Evolutionary conservation across 2,113 vertebrate species (phyloP).

Genomic region (Balaeniceps rex): DNA sequence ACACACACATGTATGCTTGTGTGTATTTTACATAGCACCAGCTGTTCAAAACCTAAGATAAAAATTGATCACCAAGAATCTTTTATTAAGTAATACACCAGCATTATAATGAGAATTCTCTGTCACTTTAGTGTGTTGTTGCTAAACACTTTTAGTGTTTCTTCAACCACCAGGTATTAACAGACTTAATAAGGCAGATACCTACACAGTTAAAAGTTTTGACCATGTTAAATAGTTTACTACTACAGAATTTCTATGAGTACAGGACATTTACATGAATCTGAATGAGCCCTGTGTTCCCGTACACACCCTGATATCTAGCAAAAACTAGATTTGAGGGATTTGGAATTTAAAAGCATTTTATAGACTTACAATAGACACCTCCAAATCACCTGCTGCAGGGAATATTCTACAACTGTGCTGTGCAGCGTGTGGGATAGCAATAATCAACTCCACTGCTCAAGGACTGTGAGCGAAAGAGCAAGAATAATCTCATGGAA

Average conservation of each 20-base stretch:
- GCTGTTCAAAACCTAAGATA: not conserved
- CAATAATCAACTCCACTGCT: not conserved
- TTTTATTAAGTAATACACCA: not conserved
- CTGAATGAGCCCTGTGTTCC: not conserved
- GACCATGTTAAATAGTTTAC: not conserved
- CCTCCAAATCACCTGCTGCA: not conserved
- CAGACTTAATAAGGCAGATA: not conserved
- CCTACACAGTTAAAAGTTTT: not conserved
- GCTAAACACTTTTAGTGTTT: not conserved
- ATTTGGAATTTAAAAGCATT: not conserved
- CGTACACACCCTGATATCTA: fast-evolving
- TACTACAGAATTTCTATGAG: not conserved
- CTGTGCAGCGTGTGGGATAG: not conserved
- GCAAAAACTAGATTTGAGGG: not conserved
- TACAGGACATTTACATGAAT: not conserved
- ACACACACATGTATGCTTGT: fast-evolving
- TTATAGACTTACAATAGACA: not conserved
- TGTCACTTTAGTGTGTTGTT: not conserved
- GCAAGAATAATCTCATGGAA: not conserved
- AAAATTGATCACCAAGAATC: not conserved
- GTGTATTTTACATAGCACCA: not conserved
- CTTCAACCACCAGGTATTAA: not conserved
- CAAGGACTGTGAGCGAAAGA: not conserved
- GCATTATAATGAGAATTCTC: not conserved
- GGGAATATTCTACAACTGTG: not conserved